Percentiles rank a stretch among this genome's conserved stretches.
Conservation (phyloP, 2,888 invertebrate genomes). For the Meiosimyza platycephala region DNA sequence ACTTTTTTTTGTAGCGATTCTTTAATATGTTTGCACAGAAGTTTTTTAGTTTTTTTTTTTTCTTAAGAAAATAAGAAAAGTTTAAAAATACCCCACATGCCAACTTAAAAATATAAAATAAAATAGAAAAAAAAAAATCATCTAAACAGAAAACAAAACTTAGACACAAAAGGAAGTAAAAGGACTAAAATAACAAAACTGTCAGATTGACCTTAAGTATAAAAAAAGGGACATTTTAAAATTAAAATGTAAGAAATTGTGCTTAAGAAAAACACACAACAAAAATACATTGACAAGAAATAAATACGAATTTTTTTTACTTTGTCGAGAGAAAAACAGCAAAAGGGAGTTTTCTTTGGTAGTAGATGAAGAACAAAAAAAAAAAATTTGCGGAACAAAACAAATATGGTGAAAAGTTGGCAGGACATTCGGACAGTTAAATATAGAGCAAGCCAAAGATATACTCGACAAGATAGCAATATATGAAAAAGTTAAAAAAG, state of each 20-base stretch:
- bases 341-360: slow-evolving; percentile 50
- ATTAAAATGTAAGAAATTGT: slow-evolving; percentile 54
- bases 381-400: slow-evolving; percentile 19
- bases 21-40: slow-evolving; percentile 17
- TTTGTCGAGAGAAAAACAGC: slow-evolving; percentile 58
- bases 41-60: slow-evolving; percentile 4
- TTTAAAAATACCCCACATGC: slow-evolving; percentile 49
- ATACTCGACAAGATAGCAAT: slow-evolving; percentile 17
- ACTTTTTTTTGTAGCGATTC: not conserved
- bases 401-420: slow-evolving; percentile 22
- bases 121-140: slow-evolving; percentile 2
- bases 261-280: slow-evolving; percentile 37
- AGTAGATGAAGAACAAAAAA: not conserved
- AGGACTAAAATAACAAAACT: slow-evolving; percentile 25
- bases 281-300: slow-evolving; percentile 58
- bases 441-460: slow-evolving; percentile 23
- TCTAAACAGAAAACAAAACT: slow-evolving; percentile 48
- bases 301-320: slow-evolving; percentile 51
- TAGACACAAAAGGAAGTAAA: not conserved
- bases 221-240: slow-evolving; percentile 55
- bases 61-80: slow-evolving; percentile 17
- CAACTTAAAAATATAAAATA: not conserved
- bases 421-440: slow-evolving; percentile 31
- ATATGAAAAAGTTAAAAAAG: not conserved
- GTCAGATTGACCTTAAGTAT: slow-evolving; percentile 19